These are phyloP conservation scores for Bucorvus abyssinicus DNA, from an alignment of 2,797 vertebrate genomes.

Conservation along the genomic window DNA sequence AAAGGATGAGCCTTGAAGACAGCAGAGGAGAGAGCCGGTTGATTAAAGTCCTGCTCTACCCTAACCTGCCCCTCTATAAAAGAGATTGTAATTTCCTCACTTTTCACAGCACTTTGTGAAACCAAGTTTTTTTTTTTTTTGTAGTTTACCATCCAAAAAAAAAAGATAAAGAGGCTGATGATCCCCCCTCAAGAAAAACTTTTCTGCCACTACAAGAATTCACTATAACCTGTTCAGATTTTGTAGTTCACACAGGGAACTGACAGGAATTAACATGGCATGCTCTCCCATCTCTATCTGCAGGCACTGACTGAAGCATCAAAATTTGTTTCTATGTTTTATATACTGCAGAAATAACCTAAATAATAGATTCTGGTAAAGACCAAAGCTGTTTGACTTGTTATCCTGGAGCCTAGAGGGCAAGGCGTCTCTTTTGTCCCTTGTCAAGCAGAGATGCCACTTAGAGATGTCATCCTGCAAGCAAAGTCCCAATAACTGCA, in stretches of 20 bases:
- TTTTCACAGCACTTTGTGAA: not conserved
- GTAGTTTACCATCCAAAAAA: not conserved
- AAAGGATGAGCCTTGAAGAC: not conserved
- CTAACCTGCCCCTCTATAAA: not conserved
- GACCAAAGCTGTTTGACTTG: not conserved
- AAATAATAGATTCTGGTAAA: not conserved
- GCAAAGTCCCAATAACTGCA: not conserved
- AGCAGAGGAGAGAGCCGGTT: not conserved
- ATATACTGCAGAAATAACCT: not conserved
- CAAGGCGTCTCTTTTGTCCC: not conserved
- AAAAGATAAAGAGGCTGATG: not conserved
- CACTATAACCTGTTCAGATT: not conserved
- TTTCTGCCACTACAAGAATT: not conserved
- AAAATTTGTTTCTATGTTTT: not conserved
- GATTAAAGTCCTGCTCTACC: not conserved
- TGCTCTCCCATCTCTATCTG: not conserved
- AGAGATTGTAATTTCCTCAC: not conserved
- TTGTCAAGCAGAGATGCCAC: not conserved
- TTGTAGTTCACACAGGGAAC: not conserved
- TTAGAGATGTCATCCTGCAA: not conserved
- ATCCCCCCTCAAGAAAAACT: not conserved
- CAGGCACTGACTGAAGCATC: not conserved
- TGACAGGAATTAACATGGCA: not conserved
- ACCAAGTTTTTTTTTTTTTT: not conserved
- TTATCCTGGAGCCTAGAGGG: not conserved